A percentile compares a stretch with the other conserved stretches of the same genome.
Conservation (phyloP, 30 jellyfish, hydroid and myxozoan genomes). For the Hydractinia echinata region DNA sequence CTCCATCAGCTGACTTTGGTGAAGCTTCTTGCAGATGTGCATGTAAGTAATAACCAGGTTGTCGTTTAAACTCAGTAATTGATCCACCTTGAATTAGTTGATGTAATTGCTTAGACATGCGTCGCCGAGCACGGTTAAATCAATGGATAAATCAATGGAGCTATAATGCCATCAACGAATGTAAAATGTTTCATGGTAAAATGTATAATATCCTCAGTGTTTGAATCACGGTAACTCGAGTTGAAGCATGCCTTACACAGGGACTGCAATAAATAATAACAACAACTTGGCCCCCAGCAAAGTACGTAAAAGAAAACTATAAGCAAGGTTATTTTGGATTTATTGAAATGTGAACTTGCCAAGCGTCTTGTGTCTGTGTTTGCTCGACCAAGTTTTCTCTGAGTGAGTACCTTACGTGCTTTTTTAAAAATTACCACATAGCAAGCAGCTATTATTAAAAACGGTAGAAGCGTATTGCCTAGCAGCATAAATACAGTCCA, state of each 20-base stretch:
- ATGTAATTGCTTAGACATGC: neutral
- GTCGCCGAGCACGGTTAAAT: conserved; percentile 7
- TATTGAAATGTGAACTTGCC: conserved; percentile 24
- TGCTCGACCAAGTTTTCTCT: neutral
- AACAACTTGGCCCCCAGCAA: conserved; percentile 84
- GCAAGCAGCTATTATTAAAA: conserved; percentile 31
- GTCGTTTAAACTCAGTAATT: too few relatives aligned
- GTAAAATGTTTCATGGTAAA: conserved; percentile 62
- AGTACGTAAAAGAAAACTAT: conserved; percentile 32
- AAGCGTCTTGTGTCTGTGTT: neutral
- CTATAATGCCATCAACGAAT: conserved; percentile 60
- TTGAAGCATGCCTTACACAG: conserved; percentile 48
- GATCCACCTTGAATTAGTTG: too few relatives aligned
- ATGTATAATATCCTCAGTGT: conserved; percentile 29
- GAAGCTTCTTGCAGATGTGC: too few relatives aligned
- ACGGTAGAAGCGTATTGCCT: conserved; percentile 59
- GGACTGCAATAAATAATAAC: conserved; percentile 43
- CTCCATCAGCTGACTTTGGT: too few relatives aligned
- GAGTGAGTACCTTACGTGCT: conserved; percentile 12
- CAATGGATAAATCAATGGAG: conserved; percentile 57
- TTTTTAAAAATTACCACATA: conserved; percentile 43
- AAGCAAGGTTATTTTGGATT: conserved; percentile 12
- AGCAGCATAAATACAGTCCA: conserved; percentile 66
- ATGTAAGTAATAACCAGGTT: too few relatives aligned
- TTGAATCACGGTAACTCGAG: conserved; percentile 19